Conservation (phyloP, 2,797 vertebrate species). For the Echeneis naucrates region DNA sequence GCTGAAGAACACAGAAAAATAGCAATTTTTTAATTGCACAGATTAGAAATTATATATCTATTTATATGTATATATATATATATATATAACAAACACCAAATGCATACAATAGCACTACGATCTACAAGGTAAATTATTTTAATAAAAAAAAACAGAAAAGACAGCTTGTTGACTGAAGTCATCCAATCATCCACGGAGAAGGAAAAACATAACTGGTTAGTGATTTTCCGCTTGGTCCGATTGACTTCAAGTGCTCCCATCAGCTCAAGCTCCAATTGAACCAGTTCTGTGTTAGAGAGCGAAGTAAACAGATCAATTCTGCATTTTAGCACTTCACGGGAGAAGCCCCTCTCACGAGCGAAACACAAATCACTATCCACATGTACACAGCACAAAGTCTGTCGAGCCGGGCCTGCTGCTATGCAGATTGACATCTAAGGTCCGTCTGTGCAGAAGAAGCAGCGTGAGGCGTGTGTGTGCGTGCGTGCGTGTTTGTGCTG, state of each 20-base stretch:
- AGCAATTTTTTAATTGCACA: neutral
- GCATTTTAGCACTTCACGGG: slow-evolving; percentile 48
- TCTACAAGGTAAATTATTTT: slow-evolving; percentile 6
- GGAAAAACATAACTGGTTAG: slow-evolving; percentile 22
- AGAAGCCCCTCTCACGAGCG: slow-evolving; percentile 36
- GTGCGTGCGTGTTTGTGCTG: neutral
- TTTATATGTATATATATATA: no score
- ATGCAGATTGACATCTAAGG: slow-evolving; percentile 38
- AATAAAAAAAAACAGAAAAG: neutral
- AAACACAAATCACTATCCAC: slow-evolving; percentile 42
- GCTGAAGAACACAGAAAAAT: neutral
- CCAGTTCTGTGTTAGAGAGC: slow-evolving; percentile 36
- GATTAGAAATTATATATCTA: neutral
- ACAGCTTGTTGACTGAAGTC: slow-evolving; percentile 7
- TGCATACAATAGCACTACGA: neutral
- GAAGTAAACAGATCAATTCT: slow-evolving; percentile 77
- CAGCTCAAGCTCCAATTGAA: slow-evolving; percentile 53
- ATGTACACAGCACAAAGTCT: slow-evolving; percentile 1
- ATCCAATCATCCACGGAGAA: slow-evolving; percentile 32
- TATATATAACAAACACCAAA: neutral
- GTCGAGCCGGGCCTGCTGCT: slow-evolving; percentile 11
- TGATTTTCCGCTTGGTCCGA: slow-evolving; percentile 57
- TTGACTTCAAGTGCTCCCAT: slow-evolving; percentile 42
- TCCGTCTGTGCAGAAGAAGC: slow-evolving; percentile 19
- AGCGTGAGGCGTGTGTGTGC: neutral